These are phyloP conservation scores for Gnatocerus cornutus DNA, from an alignment of 2,888 invertebrate genomes.

Conservation along the genomic window DNA sequence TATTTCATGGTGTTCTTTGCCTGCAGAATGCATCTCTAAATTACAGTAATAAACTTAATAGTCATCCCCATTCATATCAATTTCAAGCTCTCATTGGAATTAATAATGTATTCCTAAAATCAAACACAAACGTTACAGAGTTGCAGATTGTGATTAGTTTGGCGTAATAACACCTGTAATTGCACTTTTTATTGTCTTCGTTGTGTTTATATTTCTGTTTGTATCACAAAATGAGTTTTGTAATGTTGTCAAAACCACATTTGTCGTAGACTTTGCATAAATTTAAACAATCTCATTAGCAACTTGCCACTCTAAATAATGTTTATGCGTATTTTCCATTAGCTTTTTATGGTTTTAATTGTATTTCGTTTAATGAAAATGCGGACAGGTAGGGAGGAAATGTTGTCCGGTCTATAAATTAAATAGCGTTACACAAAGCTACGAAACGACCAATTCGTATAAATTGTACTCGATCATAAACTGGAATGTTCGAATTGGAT, in stretches of 20 bases:
- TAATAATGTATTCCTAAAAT: conserved; percentile 15
- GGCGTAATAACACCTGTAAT: conserved; percentile 22
- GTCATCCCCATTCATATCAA: conserved; percentile 38
- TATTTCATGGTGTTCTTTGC: conserved; percentile 63
- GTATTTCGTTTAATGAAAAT: conserved; percentile 53
- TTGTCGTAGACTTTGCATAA: not conserved
- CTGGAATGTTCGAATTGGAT: conserved; percentile 65
- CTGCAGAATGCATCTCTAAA: conserved; percentile 47
- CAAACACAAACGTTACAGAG: conserved; percentile 21
- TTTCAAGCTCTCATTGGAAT: conserved; percentile 21
- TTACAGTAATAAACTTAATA: conserved; percentile 47
- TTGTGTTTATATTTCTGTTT: conserved; percentile 21
- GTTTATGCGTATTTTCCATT: conserved; percentile 42
- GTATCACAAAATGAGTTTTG: conserved; percentile 1
- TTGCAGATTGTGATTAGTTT: conserved; percentile 32
- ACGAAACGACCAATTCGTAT: conserved; percentile 61
- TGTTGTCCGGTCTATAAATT: conserved; percentile 55
- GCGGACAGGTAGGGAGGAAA: conserved; percentile 55
- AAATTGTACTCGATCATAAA: conserved; percentile 69
- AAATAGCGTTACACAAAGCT: conserved; percentile 49
- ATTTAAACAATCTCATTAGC: conserved; percentile 19
- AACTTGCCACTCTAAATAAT: conserved; percentile 24
- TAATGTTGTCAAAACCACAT: not conserved
- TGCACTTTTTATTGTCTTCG: conserved; percentile 40
- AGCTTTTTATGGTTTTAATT: conserved; percentile 47